These are phyloP conservation scores for Trididemnum clinides DNA, from an alignment of 23 tunicate genomes.

Conservation along the genomic window DNA sequence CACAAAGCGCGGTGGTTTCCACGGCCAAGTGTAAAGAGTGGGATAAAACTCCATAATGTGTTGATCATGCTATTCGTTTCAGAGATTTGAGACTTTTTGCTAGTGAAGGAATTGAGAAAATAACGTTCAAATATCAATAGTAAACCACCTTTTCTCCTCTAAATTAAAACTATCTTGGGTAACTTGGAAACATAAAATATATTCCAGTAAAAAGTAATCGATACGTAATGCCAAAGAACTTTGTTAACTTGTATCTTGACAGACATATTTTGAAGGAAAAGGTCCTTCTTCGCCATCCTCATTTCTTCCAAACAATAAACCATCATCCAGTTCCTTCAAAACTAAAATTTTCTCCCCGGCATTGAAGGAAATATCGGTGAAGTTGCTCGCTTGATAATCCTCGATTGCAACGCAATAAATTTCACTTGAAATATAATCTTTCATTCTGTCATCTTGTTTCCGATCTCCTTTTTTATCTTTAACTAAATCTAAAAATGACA, in stretches of 20 bases:
- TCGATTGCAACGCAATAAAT: conserved; percentile 32
- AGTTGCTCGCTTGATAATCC: conserved; percentile 40
- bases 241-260: conserved; percentile 17
- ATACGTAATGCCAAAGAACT: too few relatives aligned
- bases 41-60: too few relatives aligned
- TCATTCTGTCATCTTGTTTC: conserved; percentile 50
- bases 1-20: too few relatives aligned
- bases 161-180: too few relatives aligned
- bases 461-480: neutral
- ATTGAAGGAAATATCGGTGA: conserved; percentile 50
- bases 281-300: conserved; percentile 76
- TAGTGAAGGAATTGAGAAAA: too few relatives aligned
- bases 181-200: too few relatives aligned
- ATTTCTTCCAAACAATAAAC: conserved; percentile 58
- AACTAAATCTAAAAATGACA: conserved; percentile 8
- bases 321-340: conserved; percentile 38
- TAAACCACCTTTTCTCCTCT: too few relatives aligned
- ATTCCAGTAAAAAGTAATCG: too few relatives aligned
- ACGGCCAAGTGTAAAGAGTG: too few relatives aligned
- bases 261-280: conserved; percentile 54
- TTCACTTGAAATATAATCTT: conserved; percentile 39
- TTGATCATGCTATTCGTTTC: too few relatives aligned
- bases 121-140: too few relatives aligned
- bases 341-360: conserved; percentile 54
- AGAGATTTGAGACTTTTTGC: too few relatives aligned